Evolutionary conservation across 2,888 invertebrate genomes (phyloP).

Genomic region (Heteromurus nitidus): DNA sequence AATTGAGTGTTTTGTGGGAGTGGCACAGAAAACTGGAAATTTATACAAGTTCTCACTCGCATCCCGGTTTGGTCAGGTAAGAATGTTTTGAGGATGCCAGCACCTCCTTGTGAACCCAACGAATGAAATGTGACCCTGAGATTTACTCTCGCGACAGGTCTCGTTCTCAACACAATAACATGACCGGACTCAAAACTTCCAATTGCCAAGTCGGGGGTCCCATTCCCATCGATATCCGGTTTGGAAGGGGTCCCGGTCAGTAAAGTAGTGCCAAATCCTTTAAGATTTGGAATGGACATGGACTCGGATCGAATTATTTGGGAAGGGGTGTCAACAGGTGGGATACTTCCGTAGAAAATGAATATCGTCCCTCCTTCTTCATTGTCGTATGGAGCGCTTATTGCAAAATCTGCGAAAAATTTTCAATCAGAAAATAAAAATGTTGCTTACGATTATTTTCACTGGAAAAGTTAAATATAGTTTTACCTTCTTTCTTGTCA

Average conservation of each 20-base stretch:
- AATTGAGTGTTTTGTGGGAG: background rate
- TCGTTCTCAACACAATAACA: slow-evolving; percentile 37
- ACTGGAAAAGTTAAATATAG: background rate
- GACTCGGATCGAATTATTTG: slow-evolving; percentile 18
- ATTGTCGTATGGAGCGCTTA: slow-evolving; percentile 58
- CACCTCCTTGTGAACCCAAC: too few relatives aligned
- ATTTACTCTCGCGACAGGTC: slow-evolving; percentile 18
- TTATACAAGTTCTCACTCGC: background rate
- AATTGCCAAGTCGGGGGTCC: slow-evolving; percentile 60
- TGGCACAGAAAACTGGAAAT: background rate
- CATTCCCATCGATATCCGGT: slow-evolving; percentile 63
- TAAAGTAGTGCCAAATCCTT: slow-evolving; percentile 58
- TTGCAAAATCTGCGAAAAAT: slow-evolving; percentile 49
- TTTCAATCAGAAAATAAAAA: background rate
- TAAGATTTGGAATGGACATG: slow-evolving; percentile 8
- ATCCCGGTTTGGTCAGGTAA: background rate
- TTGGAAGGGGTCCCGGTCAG: background rate
- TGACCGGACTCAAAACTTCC: slow-evolving; percentile 33
- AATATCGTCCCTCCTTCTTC: slow-evolving; percentile 53
- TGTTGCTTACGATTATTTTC: background rate
- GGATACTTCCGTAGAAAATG: slow-evolving; percentile 44
- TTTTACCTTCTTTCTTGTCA: slow-evolving; percentile 3
- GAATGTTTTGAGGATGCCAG: slow-evolving; percentile 10
- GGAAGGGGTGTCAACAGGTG: background rate
- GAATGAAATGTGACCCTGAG: background rate